phyloP scores from a whole-genome alignment of 2,113 vertebrate species.

The Gasterosteus aculeatus region DNA sequence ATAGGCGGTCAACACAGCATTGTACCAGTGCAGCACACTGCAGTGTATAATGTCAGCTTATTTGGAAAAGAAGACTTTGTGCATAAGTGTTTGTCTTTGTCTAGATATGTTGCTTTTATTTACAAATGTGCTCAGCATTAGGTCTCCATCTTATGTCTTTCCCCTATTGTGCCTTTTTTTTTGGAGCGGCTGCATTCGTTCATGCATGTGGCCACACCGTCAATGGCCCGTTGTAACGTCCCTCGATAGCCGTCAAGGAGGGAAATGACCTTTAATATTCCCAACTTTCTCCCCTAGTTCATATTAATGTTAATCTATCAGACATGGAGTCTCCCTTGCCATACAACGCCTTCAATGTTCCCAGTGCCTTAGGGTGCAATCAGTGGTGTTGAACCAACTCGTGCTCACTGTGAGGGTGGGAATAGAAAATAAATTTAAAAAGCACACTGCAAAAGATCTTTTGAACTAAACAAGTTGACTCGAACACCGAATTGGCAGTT shows the following conservation, averaged over 20 bases:
- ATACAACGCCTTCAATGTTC: slow-evolving; percentile 73
- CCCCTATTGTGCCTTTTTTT: slow-evolving; percentile 13
- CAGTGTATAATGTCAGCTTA: slow-evolving; percentile 52
- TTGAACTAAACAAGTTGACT: slow-evolving; percentile 7
- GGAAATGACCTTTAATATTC: slow-evolving; percentile 71
- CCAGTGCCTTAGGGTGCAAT: slow-evolving; percentile 72
- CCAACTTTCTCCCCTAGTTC: slow-evolving; percentile 71
- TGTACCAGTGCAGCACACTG: slow-evolving; percentile 55
- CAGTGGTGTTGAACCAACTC: slow-evolving; percentile 57
- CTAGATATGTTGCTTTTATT: slow-evolving; percentile 24
- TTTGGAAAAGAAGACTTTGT: slow-evolving; percentile 29
- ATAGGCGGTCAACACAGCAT: slow-evolving; percentile 69
- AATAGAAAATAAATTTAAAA: slow-evolving; percentile 20
- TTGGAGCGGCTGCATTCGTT: slow-evolving; percentile 32
- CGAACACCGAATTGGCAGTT: slow-evolving; percentile 1
- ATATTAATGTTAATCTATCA: slow-evolving; percentile 79
- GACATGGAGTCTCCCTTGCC: slow-evolving; percentile 68
- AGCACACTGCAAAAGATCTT: slow-evolving; percentile 14
- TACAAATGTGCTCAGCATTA: neutral
- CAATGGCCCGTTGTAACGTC: slow-evolving; percentile 72
- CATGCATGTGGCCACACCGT: slow-evolving; percentile 68
- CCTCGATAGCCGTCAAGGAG: slow-evolving; percentile 67
- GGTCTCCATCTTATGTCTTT: slow-evolving; percentile 29
- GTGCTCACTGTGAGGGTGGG: slow-evolving; percentile 40
- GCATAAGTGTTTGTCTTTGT: slow-evolving; percentile 31